phyloP scores from a whole-genome alignment of 2,888 invertebrate species.

The Lepidonotus clava region DNA sequence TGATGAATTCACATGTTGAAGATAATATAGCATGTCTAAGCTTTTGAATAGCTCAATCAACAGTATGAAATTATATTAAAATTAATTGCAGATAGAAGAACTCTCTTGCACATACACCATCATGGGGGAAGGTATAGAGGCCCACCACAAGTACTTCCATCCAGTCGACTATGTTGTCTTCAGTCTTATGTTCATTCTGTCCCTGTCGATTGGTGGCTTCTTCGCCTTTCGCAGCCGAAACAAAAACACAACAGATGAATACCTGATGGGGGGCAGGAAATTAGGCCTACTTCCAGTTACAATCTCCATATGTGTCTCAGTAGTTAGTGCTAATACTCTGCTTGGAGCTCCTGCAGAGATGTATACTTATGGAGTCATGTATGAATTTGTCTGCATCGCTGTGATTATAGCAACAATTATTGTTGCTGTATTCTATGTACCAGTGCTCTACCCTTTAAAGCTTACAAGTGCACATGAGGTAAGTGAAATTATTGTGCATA shows the following conservation, averaged over 20 bases:
- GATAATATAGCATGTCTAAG: too few species aligned
- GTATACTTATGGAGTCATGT: slow-evolving; percentile 43
- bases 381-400: slow-evolving; percentile 30
- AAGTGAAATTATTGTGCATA: neutral
- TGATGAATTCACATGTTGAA: too few species aligned
- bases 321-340: slow-evolving; percentile 29
- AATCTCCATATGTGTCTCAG: slow-evolving; percentile 39
- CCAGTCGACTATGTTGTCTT: slow-evolving; percentile 35
- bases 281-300: slow-evolving; percentile 28
- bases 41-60: too few species aligned
- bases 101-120: too few species aligned
- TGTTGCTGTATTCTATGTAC: neutral
- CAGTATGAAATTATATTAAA: too few species aligned
- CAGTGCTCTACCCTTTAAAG: slow-evolving; percentile 9
- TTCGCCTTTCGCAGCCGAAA: slow-evolving; percentile 15
- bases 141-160: slow-evolving; percentile 31
- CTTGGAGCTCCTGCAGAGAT: slow-evolving; percentile 46
- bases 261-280: slow-evolving; percentile 51
- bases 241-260: slow-evolving; percentile 48
- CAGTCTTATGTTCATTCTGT: slow-evolving; percentile 25
- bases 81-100: too few species aligned
- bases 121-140: neutral
- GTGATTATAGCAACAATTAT: slow-evolving; percentile 15
- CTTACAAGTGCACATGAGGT: slow-evolving; percentile 45
- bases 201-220: neutral